phyloP scores from a whole-genome alignment of 2,888 invertebrate genomes.

The Acleris emargana region DNA sequence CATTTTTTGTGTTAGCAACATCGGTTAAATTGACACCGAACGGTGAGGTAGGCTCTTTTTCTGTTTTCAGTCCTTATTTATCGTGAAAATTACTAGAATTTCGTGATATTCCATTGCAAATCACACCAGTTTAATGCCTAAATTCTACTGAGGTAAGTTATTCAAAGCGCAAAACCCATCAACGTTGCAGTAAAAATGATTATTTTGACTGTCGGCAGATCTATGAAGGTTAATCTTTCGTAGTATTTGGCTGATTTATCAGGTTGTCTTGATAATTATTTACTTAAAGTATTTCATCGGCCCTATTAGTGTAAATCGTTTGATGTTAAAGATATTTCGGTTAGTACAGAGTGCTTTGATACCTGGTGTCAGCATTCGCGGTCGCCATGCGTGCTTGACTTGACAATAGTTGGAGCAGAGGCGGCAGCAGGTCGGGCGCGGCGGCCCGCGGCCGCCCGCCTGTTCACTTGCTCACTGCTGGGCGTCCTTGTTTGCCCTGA shows the following conservation, averaged over 20 bases:
- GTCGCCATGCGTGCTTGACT: slow-evolving; percentile 77
- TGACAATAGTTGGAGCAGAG: slow-evolving; percentile 53
- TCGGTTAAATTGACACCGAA: slow-evolving; percentile 75
- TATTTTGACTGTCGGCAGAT: slow-evolving; percentile 73
- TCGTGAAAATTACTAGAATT: slow-evolving; percentile 74
- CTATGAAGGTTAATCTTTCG: slow-evolving; percentile 71
- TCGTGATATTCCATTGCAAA: slow-evolving; percentile 65
- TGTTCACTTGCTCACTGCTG: slow-evolving; percentile 4
- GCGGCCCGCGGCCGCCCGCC: slow-evolving; percentile 11
- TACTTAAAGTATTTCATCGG: background rate
- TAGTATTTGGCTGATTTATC: slow-evolving; percentile 47
- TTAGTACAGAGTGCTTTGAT: background rate
- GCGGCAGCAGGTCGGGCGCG: slow-evolving; percentile 24
- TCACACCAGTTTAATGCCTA: slow-evolving; percentile 77
- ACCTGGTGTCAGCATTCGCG: slow-evolving; percentile 35
- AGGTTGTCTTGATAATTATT: slow-evolving; percentile 15
- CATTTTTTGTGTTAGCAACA: slow-evolving; percentile 53
- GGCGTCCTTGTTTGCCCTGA: slow-evolving; percentile 24
- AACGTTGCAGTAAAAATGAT: slow-evolving; percentile 29
- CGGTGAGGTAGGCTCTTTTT: slow-evolving; percentile 83
- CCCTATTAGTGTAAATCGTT: background rate
- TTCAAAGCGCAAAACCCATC: slow-evolving; percentile 28
- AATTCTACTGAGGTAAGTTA: slow-evolving; percentile 76
- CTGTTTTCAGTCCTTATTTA: slow-evolving; percentile 81
- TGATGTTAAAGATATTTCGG: background rate